Percentiles rank a stretch among this genome's conserved stretches.
These are phyloP conservation scores for Berghia stephanieae DNA, from an alignment of 1,140 invertebrate genomes.

Conservation along the genomic window DNA sequence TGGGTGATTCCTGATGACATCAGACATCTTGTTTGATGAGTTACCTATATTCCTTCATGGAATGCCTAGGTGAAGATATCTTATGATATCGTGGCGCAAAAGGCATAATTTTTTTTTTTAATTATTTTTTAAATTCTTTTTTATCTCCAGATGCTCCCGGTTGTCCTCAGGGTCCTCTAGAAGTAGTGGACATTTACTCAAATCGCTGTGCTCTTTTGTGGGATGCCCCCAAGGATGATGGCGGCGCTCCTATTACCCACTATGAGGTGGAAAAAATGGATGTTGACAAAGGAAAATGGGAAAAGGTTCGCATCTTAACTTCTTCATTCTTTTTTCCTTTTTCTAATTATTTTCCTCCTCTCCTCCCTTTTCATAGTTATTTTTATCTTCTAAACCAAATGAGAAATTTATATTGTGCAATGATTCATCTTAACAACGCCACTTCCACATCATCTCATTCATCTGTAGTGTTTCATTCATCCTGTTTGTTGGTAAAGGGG, in stretches of 20 bases:
- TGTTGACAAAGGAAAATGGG: conserved; percentile 79
- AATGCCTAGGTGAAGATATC: too few species aligned
- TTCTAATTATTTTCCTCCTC: not conserved
- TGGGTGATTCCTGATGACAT: too few species aligned
- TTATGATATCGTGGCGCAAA: too few species aligned
- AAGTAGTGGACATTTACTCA: conserved; percentile 93
- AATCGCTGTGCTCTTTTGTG: conserved; percentile 95
- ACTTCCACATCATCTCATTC: too few species aligned
- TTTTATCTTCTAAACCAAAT: too few species aligned
- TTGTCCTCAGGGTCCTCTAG: conserved; percentile 91
- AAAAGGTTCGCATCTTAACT: conserved; percentile 77
- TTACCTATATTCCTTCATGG: too few species aligned
- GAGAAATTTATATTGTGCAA: too few species aligned
- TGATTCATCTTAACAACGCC: too few species aligned
- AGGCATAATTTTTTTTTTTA: not conserved
- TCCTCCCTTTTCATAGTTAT: too few species aligned
- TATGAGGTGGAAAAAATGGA: conserved; percentile 97
- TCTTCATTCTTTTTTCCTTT: not conserved
- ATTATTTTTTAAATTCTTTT: not conserved
- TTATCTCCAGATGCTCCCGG: conserved; percentile 79
- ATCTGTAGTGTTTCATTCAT: too few species aligned
- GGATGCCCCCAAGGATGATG: conserved; percentile 98
- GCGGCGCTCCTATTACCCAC: conserved; percentile 90
- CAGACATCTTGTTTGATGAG: too few species aligned
- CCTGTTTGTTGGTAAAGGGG: too few species aligned